phyloP scores from a whole-genome alignment of 1,140 invertebrate genomes.

The Brachionus rotundiformis region DNA sequence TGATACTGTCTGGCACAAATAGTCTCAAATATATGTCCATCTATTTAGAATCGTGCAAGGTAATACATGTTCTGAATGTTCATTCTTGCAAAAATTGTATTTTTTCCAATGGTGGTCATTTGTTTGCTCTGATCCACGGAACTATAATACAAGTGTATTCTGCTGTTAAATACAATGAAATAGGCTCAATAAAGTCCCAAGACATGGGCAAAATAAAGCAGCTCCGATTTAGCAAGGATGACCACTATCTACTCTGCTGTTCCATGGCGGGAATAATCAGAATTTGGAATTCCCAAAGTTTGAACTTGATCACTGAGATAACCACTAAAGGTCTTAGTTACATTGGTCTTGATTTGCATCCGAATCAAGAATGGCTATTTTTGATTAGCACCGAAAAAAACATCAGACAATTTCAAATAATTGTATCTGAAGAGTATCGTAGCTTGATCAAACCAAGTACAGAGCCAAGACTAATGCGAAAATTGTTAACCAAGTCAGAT shows the following conservation, averaged over 20 bases:
- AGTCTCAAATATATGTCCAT: conserved; percentile 82
- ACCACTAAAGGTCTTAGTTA: conserved; percentile 73
- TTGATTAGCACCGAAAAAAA: conserved; percentile 69
- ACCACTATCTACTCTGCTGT: conserved; percentile 54
- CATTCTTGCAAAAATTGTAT: conserved; percentile 71
- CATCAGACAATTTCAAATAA: conserved; percentile 77
- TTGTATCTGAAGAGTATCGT: conserved; percentile 69
- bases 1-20: conserved; percentile 83
- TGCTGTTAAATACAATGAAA: conserved; percentile 72
- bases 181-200: conserved; percentile 77
- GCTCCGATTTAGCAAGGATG: not conserved
- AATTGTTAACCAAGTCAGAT: conserved; percentile 68
- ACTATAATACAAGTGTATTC: conserved; percentile 79
- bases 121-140: conserved; percentile 77
- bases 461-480: conserved; percentile 74
- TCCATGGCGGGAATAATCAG: conserved; percentile 39
- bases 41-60: conserved; percentile 78
- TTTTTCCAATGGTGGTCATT: conserved; percentile 78
- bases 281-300: conserved; percentile 54
- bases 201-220: conserved; percentile 64
- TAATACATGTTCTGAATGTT: conserved; percentile 74
- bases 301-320: conserved; percentile 73
- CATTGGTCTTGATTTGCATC: conserved; percentile 81
- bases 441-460: conserved; percentile 75
- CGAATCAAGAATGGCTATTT: conserved; percentile 82